Evolutionary conservation across 2,797 vertebrate genomes (phyloP).

Genomic region (Tenualosa ilisha): DNA sequence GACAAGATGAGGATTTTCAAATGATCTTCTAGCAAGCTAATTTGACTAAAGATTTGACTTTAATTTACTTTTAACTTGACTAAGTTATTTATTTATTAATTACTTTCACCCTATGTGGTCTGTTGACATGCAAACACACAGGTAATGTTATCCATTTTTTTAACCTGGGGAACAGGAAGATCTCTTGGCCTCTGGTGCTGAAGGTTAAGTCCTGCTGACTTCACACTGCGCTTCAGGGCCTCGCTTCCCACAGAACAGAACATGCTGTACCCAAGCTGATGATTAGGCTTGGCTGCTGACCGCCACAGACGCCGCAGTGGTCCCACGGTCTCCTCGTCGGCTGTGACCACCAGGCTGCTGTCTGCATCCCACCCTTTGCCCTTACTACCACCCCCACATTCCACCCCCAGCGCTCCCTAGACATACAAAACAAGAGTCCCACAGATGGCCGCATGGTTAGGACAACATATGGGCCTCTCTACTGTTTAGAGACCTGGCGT

Average conservation of each 20-base stretch:
- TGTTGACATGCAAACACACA: neutral
- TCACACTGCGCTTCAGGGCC: neutral
- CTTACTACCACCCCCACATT: neutral
- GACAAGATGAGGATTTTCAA: neutral
- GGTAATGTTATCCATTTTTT: neutral
- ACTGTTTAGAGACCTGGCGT: neutral
- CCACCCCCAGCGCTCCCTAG: neutral
- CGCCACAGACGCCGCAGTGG: neutral
- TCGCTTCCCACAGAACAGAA: constrained; percentile 14
- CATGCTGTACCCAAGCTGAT: neutral
- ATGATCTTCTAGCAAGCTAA: neutral
- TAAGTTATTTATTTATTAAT: neutral
- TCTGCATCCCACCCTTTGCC: neutral
- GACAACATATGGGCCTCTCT: neutral
- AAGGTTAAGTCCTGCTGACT: constrained; percentile 9
- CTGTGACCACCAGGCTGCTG: constrained; percentile 1
- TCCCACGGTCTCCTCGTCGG: neutral
- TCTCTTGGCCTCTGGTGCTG: neutral
- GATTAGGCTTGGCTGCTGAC: neutral
- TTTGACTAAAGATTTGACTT: neutral
- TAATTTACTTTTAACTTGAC: too few species aligned
- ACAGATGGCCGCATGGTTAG: neutral
- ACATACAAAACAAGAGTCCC: neutral
- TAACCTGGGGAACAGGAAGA: neutral
- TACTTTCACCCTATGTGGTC: neutral